Base-by-base conservation (phyloP, 2,888 invertebrate genomes). In the Rotaria socialis region DNA sequence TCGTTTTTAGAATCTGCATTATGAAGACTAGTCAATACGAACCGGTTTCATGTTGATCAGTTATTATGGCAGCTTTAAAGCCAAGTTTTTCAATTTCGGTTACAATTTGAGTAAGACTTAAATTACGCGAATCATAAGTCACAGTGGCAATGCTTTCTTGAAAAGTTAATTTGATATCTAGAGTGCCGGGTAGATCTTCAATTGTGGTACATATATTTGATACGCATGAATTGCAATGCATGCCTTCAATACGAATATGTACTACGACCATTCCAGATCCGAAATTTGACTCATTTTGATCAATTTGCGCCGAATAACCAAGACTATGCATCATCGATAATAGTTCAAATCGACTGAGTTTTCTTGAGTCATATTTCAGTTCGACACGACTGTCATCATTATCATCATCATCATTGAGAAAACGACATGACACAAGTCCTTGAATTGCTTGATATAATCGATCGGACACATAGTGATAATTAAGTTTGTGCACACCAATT, bases 151-250 rank as follows among this genome's bases (percentile, higher is more conserved):
- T 35, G 16, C 35, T 67, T 5, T 67, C 67, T 19, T 35, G 5
- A 27, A 67, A 67, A 35, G 67, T 67, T 41, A 67, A 67, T 19
- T 67, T 35, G 10, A 67, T 35, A 67, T 35, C 35, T 35, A 67
- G 14, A 67, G 67, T 35, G 19, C 67, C 67, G 19, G 67, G 67
- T 19, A 67, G 10, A 35, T 67, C 67, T 14, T 14, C 35, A 4
- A 67, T 5, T 41, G 67, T 14, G 14, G 35, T 35, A 35, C 27
- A 67, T 35, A 80, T 80, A 80, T 80, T 80, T 14, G 47, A 80
- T 5, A 80, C 47, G 47, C 80, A 80, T 43, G 80, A 80, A 80
- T 80, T 80, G 47, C 80, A 80, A n/a, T 43, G 43, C 80, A 80
- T 80, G 5, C 80, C 80, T 47, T 80, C 67, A 35, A 67, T 67